Percentiles rank a stretch among this genome's conserved stretches.
Evolutionary conservation across 2,797 vertebrate genomes (phyloP).

Genomic region (Menidia menidia): DNA sequence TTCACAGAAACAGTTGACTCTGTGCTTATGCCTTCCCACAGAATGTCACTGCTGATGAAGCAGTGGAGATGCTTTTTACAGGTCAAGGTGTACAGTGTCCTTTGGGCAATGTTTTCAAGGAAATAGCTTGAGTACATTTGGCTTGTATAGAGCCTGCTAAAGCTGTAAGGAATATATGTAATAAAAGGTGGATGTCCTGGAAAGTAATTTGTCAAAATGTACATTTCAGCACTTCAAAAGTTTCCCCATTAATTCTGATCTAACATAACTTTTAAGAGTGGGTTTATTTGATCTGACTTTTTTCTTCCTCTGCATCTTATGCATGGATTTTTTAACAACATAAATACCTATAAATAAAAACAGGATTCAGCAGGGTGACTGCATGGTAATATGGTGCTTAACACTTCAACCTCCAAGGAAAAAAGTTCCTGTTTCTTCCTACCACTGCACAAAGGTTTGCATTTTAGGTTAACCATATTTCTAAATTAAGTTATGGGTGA

Average conservation of each 20-base stretch:
- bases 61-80: conserved; percentile 18
- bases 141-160: conserved; percentile 44
- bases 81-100: conserved; percentile 15
- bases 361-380: too few species aligned
- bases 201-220: conserved; percentile 44
- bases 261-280: conserved; percentile 43
- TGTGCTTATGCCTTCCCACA: not conserved
- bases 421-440: too few species aligned
- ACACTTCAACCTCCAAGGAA: not conserved
- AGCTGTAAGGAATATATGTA: conserved; percentile 36
- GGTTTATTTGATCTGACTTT: conserved; percentile 65
- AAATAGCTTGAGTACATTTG: conserved; percentile 47
- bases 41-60: conserved; percentile 12
- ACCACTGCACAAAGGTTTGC: too few species aligned
- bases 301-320: conserved; percentile 31
- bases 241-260: conserved; percentile 54
- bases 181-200: conserved; percentile 25
- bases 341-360: conserved; percentile 32
- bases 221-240: conserved; percentile 67
- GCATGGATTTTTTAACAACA: conserved; percentile 33
- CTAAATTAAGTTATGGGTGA: too few species aligned
- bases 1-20: conserved; percentile 12
- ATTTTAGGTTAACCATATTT: too few species aligned
- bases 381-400: not conserved
- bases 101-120: conserved; percentile 42